Base-by-base conservation (phyloP, 2,113 vertebrate species). In the Hylia prasina region DNA sequence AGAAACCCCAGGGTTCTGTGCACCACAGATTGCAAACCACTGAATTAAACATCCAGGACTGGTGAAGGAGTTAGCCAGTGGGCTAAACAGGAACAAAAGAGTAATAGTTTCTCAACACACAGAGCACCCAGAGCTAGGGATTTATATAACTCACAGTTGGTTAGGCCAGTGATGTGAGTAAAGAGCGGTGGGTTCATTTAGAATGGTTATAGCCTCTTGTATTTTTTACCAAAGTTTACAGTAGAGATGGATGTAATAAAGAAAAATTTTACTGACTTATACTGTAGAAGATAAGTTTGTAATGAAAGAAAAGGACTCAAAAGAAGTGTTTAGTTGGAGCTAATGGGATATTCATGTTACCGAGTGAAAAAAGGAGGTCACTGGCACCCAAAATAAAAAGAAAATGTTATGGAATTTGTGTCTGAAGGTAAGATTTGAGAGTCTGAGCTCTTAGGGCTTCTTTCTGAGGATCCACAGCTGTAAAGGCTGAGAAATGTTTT, bases 1-100 rank as follows among this genome's bases (percentile, higher is more conserved):
- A 92, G 94, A 89, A 94, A 97, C 96, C 95, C 82, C 82, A 81
- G 94, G 95, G 94, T 95, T 92, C 68, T 95, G 50, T 63, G 39
- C 64, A 89, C 75, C 76, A 66, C 82, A 90, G 88, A 88, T n/a
- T 86, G 64, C 94, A 95, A 94, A 89, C 71, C 68, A 77, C 86
- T 88, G 96, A 93, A 85, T 95, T 92, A 96, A 97, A 90, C 45
- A 82, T 48, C 25, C 63, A 50, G 58, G 48, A 53, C 76, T 90
- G 39, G 58, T 96, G 75, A n/a, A 97, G 71, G 31, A 94, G 82
- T 89, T 92, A 90, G 90, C 88, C 71, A 95, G 71, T 96, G 88
- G 90, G 86, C 68, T 96, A 94, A 94, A 90, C 20, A 70, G 68
- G 89, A 94, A 97, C 95, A 97, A 97, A 95, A 82, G 64, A 89